Evolutionary conservation across 2,888 invertebrate species (phyloP).

Genomic region (Luffia ferchaultella): DNA sequence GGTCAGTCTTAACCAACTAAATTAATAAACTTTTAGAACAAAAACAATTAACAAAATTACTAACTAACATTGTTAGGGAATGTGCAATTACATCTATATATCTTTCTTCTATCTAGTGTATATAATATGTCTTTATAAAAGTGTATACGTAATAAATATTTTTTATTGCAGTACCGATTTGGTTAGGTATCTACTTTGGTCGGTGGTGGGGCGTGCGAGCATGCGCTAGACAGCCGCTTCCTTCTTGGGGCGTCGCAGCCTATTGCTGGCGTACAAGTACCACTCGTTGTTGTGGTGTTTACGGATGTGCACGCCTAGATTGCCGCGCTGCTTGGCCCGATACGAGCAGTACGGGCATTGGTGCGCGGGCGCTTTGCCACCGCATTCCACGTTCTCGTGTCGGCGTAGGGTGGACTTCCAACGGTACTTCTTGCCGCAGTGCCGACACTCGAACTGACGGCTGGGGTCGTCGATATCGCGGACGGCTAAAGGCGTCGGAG

Average conservation of each 20-base stretch:
- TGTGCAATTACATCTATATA: constrained; percentile 52
- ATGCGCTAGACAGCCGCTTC: constrained; percentile 25
- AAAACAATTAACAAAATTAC: constrained; percentile 47
- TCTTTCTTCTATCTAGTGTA: constrained; percentile 43
- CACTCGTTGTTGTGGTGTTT: constrained; percentile 74
- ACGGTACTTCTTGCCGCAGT: constrained; percentile 86
- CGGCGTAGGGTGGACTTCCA: constrained; percentile 86
- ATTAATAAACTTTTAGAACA: constrained; percentile 55
- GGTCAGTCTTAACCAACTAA: constrained; percentile 64
- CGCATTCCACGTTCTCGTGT: constrained; percentile 86
- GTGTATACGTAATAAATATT: constrained; percentile 45
- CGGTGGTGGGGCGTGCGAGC: constrained; percentile 21
- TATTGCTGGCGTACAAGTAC: constrained; percentile 58
- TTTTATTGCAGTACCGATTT: constrained; percentile 63
- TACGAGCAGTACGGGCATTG: constrained; percentile 83
- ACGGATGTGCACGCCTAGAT: constrained; percentile 81
- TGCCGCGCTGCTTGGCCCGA: constrained; percentile 82
- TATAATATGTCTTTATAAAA: constrained; percentile 50
- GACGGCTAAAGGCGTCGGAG: constrained; percentile 35
- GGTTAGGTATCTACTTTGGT: constrained; percentile 63
- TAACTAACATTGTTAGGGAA: constrained; percentile 55
- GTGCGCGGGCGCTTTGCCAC: constrained; percentile 83
- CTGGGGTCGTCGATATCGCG: constrained; percentile 40
- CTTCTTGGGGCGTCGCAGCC: constrained; percentile 54
- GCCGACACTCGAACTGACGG: constrained; percentile 78